Percentiles rank a stretch among this genome's conserved stretches.
Evolutionary conservation across 2,888 invertebrate species (phyloP).

Genomic region (Galerucella calmariensis): DNA sequence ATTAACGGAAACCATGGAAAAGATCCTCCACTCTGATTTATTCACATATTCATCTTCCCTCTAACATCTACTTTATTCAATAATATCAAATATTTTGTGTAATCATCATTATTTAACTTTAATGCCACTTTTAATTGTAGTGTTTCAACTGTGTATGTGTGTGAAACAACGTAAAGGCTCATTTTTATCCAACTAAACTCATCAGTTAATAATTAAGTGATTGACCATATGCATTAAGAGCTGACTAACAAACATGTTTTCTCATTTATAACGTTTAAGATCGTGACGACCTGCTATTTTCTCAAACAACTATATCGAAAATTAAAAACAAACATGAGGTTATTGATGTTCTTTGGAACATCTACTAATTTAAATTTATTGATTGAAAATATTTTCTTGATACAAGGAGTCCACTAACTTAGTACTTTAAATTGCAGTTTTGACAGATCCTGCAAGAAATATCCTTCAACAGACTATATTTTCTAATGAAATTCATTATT

Average conservation of each 20-base stretch:
- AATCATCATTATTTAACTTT: conserved; percentile 18
- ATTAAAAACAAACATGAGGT: neutral
- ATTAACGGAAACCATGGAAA: too few species aligned
- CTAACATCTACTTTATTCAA: too few species aligned
- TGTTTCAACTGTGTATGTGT: conserved; percentile 3
- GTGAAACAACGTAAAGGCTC: neutral
- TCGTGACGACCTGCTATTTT: conserved; percentile 23
- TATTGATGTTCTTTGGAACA: too few species aligned
- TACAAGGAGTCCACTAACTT: neutral
- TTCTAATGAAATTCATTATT: too few species aligned
- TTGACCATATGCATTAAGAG: neutral
- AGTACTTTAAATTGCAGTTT: too few species aligned
- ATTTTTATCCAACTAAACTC: neutral
- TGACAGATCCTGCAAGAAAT: too few species aligned
- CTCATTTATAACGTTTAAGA: conserved; percentile 21
- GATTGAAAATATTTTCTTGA: neutral
- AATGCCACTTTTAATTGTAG: neutral
- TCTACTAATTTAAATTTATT: neutral
- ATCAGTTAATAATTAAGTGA: conserved; percentile 7
- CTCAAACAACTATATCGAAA: conserved; percentile 24
- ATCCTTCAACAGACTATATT: too few species aligned
- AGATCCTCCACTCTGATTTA: too few species aligned
- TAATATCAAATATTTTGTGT: neutral
- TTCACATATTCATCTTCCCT: too few species aligned
- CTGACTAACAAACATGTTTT: conserved; percentile 8